Percentiles rank a stretch among this genome's conserved stretches.
phyloP scores from a whole-genome alignment of 2,888 invertebrate genomes.

The Saturnia pavonia region DNA sequence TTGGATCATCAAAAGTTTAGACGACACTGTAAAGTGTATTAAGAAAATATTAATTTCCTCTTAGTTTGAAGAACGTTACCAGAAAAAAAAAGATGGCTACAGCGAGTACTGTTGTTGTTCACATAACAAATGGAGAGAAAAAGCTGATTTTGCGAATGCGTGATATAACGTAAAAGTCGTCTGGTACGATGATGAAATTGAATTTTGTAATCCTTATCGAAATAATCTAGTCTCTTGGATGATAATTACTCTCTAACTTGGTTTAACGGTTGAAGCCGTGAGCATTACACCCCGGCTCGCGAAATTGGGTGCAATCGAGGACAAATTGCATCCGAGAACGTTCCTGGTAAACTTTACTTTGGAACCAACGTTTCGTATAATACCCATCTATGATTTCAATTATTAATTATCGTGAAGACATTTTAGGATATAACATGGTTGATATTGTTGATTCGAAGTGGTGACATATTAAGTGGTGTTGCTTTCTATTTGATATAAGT shows the following conservation, averaged over 20 bases:
- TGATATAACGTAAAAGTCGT: not conserved
- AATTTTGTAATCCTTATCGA: not conserved
- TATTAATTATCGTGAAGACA: not conserved
- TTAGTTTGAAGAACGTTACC: too few species aligned
- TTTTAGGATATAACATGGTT: not conserved
- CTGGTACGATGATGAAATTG: not conserved
- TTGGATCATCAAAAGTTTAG: too few species aligned
- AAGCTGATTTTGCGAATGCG: too few species aligned
- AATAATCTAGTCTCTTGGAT: not conserved
- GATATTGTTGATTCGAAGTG: not conserved
- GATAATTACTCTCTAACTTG: not conserved
- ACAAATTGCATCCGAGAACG: constrained; percentile 1
- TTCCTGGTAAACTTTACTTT: not conserved
- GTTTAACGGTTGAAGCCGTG: not conserved
- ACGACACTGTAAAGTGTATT: too few species aligned
- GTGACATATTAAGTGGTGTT: not conserved
- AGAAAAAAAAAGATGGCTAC: too few species aligned
- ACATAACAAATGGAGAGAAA: too few species aligned
- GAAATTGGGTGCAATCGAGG: constrained; percentile 12
- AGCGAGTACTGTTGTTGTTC: too few species aligned
- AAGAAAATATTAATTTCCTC: too few species aligned
- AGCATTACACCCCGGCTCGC: constrained; percentile 5
- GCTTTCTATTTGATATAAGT: not conserved
- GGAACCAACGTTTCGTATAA: not conserved
- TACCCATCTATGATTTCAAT: not conserved